phyloP scores from a whole-genome alignment of 1,140 invertebrate genomes.

The Sycophaga agraensis region DNA sequence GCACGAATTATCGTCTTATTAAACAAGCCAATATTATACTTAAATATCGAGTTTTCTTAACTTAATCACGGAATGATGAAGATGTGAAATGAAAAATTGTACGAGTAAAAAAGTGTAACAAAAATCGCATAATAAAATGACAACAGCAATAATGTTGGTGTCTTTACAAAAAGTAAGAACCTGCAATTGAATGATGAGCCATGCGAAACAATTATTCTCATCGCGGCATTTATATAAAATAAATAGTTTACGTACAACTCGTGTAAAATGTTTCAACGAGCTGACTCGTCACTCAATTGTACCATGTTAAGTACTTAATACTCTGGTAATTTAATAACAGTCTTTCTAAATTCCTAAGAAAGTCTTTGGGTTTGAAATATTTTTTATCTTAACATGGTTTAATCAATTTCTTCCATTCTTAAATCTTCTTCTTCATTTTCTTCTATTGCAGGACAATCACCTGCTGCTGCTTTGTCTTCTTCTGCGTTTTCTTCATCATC shows the following conservation, averaged over 20 bases:
- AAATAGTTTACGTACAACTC: conserved; percentile 24
- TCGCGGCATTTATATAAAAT: conserved; percentile 29
- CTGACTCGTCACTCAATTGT: conserved; percentile 21
- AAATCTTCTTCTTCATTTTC: conserved; percentile 90
- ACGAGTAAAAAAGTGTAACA: no score
- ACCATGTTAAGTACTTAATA: conserved; percentile 22
- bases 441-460: conserved; percentile 72
- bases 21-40: conserved; percentile 17
- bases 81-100: conserved; percentile 27
- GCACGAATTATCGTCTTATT: conserved; percentile 2
- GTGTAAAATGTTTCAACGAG: conserved; percentile 3
- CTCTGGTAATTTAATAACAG: conserved; percentile 31
- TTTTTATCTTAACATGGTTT: conserved; percentile 52
- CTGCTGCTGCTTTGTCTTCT: conserved; percentile 59
- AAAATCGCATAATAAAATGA: not conserved
- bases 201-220: not conserved
- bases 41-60: conserved; percentile 8
- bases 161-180: conserved; percentile 11
- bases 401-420: conserved; percentile 99
- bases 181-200: conserved; percentile 34
- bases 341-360: conserved; percentile 35
- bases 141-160: not conserved
- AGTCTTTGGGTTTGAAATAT: conserved; percentile 32
- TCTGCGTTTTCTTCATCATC: conserved; percentile 79
- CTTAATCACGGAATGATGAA: conserved; percentile 36